A percentile compares a stretch with the other conserved stretches of the same genome.
Evolutionary conservation across 2,797 vertebrate species (phyloP).

Genomic region (Schizothorax lantsangensis): DNA sequence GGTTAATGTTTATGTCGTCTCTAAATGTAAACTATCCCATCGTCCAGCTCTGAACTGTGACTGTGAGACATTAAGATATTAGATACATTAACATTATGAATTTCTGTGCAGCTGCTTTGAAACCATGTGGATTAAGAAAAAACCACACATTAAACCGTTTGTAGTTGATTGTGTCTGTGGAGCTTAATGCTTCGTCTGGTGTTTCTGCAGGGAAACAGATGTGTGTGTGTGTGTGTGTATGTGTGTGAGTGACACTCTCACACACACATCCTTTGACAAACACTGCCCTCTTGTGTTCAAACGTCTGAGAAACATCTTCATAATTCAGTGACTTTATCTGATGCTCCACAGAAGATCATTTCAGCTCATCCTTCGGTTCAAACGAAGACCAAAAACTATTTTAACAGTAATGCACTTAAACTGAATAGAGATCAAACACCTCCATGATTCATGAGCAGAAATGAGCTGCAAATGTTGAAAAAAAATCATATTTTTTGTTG

Average conservation of each 20-base stretch:
- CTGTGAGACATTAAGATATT: neutral
- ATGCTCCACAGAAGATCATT: too few relatives aligned
- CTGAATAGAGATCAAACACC: too few relatives aligned
- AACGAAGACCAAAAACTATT: too few relatives aligned
- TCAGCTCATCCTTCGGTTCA: too few relatives aligned
- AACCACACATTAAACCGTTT: neutral
- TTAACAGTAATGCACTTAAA: too few relatives aligned
- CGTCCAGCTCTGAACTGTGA: neutral
- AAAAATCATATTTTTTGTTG: too few relatives aligned
- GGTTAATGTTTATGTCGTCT: neutral
- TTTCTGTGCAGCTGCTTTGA: neutral
- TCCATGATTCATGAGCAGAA: too few relatives aligned
- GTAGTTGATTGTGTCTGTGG: neutral
- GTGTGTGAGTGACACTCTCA: neutral
- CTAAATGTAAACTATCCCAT: neutral
- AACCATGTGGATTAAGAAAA: neutral
- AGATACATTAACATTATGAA: neutral
- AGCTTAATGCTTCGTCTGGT: neutral
- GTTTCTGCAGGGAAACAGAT: neutral
- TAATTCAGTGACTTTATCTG: neutral
- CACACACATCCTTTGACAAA: neutral
- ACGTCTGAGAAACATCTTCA: neutral
- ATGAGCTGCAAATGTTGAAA: too few relatives aligned
- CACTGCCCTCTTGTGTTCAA: constrained; percentile 29
- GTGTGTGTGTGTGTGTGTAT: neutral